Conservation (phyloP, 2,113 vertebrate species). For the Mormoops blainvillei region DNA sequence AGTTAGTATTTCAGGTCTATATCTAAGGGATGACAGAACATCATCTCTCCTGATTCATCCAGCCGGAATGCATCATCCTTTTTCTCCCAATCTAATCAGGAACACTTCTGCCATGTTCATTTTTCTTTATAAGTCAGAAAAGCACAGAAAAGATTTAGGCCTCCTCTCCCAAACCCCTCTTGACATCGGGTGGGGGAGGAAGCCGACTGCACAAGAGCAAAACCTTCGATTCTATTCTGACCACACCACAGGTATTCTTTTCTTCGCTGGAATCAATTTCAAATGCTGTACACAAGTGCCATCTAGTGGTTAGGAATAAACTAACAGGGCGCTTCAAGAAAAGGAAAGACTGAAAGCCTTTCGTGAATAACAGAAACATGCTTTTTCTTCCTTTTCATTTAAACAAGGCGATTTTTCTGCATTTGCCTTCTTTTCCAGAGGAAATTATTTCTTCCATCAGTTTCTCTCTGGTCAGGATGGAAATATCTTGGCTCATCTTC, state of each 20-base stretch:
- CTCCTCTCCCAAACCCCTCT: neutral
- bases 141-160: conserved; percentile 71
- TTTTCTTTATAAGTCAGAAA: conserved; percentile 82
- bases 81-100: conserved; percentile 81
- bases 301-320: conserved; percentile 77
- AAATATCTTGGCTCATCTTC: conserved; percentile 18
- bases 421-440: neutral
- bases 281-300: conserved; percentile 80
- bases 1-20: conserved; percentile 80
- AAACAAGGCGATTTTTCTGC: neutral
- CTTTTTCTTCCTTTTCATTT: conserved; percentile 21
- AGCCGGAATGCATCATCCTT: conserved; percentile 80
- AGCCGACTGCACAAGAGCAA: conserved; percentile 46
- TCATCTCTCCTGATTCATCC: conserved; percentile 80
- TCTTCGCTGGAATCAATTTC: neutral
- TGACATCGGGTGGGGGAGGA: conserved; percentile 22
- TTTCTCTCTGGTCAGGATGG: conserved; percentile 6
- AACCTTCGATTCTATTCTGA: conserved; percentile 43
- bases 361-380: neutral
- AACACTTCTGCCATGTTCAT: conserved; percentile 79
- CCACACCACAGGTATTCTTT: neutral
- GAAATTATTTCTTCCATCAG: conserved; percentile 19
- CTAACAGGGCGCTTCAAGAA: conserved; percentile 49
- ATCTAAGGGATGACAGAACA: conserved; percentile 81
- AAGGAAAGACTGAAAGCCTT: neutral